A percentile compares a stretch with the other conserved stretches of the same genome.
phyloP scores from a whole-genome alignment of 2,797 vertebrate genomes.

The Squalus acanthias region DNA sequence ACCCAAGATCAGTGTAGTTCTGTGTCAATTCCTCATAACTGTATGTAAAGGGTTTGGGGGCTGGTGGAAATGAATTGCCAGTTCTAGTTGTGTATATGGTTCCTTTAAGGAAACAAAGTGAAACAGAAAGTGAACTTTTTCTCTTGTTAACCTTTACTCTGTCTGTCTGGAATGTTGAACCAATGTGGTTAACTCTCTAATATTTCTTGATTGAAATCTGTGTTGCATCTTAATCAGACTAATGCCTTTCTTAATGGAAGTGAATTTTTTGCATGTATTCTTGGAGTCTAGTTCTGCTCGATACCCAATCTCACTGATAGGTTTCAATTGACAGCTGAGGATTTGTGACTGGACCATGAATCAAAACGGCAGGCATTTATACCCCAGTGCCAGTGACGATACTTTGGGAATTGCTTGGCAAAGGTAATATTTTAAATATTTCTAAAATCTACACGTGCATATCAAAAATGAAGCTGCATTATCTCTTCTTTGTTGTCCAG shows the following conservation, averaged over 20 bases:
- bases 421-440: conserved; percentile 99
- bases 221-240: conserved; percentile 37
- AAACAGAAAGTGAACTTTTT: conserved; percentile 15
- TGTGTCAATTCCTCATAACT: neutral
- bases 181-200: conserved; percentile 32
- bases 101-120: conserved; percentile 22
- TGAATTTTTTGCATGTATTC: conserved; percentile 70
- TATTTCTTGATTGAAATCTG: conserved; percentile 36
- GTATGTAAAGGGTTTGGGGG: neutral
- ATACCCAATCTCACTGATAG: conserved; percentile 98
- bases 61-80: neutral
- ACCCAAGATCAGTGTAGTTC: neutral
- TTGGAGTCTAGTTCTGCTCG: conserved; percentile 88
- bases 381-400: conserved; percentile 99
- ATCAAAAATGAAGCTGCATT: conserved; percentile 47
- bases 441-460: conserved; percentile 70
- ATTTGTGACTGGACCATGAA: conserved; percentile 99
- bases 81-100: neutral
- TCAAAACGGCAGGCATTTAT: conserved; percentile 99
- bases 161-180: conserved; percentile 37
- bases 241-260: conserved; percentile 38
- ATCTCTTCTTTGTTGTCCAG: conserved; percentile 55
- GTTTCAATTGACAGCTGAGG: conserved; percentile 99
- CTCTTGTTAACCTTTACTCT: conserved; percentile 28
- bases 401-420: conserved; percentile 99